phyloP scores from a whole-genome alignment of 2,888 invertebrate species.

The Cabera pusaria region DNA sequence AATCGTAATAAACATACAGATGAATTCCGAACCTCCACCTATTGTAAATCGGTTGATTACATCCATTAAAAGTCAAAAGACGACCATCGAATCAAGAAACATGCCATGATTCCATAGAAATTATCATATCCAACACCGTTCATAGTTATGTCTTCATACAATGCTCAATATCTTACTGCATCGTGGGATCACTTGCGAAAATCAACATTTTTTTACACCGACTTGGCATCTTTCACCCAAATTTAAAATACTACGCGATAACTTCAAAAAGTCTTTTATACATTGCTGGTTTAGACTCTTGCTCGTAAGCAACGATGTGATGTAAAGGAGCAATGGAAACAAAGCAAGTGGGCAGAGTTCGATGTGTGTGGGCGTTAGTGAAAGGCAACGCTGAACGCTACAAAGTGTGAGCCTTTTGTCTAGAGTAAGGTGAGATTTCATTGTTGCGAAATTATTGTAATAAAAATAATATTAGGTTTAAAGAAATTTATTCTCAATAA shows the following conservation, averaged over 20 bases:
- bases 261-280: constrained; percentile 12
- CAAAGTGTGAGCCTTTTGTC: constrained; percentile 82
- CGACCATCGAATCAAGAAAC: no score
- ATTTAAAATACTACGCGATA: constrained; percentile 48
- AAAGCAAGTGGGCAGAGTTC: constrained; percentile 29
- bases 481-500: no score
- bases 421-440: constrained; percentile 56
- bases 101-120: no score
- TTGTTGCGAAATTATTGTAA: constrained; percentile 36
- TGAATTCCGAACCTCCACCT: no score
- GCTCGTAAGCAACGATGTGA: not conserved
- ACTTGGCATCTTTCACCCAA: constrained; percentile 46
- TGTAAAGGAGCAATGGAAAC: constrained; percentile 45
- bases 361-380: constrained; percentile 46
- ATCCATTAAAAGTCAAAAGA: no score
- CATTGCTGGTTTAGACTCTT: constrained; percentile 39
- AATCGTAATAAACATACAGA: no score
- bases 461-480: no score
- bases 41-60: no score
- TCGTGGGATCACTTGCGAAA: constrained; percentile 57
- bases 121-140: not conserved
- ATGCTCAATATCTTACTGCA: constrained; percentile 63
- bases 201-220: constrained; percentile 69
- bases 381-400: constrained; percentile 75
- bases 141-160: constrained; percentile 32